These are phyloP conservation scores for Toxotes jaculatrix DNA, from an alignment of 2,113 vertebrate species.

Conservation along the genomic window DNA sequence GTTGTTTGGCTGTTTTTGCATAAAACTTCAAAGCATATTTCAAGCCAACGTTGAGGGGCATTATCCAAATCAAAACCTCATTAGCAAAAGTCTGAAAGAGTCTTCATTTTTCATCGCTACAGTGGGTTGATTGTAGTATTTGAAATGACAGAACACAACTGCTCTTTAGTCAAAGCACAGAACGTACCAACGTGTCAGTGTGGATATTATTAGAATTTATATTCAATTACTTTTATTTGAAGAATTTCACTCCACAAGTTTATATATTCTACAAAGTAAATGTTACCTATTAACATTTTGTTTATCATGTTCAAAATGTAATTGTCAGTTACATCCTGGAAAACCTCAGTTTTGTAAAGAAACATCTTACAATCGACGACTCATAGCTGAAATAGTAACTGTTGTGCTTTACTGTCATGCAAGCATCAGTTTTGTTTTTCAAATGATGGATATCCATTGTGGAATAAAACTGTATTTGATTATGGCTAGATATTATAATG, in stretches of 20 bases:
- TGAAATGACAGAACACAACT: not conserved
- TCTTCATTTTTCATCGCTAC: not conserved
- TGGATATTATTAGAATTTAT: conserved; percentile 20
- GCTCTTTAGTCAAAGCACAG: conserved; percentile 52
- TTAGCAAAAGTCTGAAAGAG: not conserved
- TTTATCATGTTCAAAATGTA: not conserved
- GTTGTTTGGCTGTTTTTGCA: not conserved
- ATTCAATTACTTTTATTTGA: conserved; percentile 14
- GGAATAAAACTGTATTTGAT: conserved; percentile 57
- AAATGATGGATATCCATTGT: conserved; percentile 42
- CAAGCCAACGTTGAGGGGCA: not conserved
- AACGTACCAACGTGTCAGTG: conserved; percentile 37
- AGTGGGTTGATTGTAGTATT: not conserved
- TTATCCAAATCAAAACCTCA: not conserved
- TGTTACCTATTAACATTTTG: not conserved
- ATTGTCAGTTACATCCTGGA: not conserved
- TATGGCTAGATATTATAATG: conserved; percentile 54
- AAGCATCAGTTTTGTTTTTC: conserved; percentile 16
- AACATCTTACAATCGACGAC: not conserved
- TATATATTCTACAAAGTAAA: conserved; percentile 19
- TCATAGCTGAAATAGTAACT: not conserved
- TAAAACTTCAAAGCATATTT: not conserved
- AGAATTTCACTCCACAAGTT: conserved; percentile 11
- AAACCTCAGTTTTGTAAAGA: conserved; percentile 19
- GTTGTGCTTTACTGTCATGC: conserved; percentile 23